A percentile compares a stretch with the other conserved stretches of the same genome.
Conservation (phyloP, 2,888 invertebrate species). For the Deroplatys truncata region DNA sequence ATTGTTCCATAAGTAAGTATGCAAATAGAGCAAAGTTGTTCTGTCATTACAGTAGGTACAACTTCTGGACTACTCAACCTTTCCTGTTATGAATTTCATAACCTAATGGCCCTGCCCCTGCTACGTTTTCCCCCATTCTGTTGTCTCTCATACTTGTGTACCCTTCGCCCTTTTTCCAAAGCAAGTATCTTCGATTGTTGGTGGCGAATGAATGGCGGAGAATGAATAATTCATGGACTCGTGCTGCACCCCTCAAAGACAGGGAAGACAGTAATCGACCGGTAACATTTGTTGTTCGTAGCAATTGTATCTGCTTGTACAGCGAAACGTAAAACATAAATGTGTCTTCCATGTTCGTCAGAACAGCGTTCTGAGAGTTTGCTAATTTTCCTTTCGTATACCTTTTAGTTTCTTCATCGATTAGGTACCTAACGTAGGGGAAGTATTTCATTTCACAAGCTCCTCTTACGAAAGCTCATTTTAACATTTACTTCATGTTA, state of each 20-base stretch:
- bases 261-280: background rate
- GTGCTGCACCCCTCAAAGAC: background rate
- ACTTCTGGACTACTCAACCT: background rate
- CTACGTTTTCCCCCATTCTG: no score
- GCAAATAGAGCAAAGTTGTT: background rate
- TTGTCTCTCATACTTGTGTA: background rate
- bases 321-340: no score
- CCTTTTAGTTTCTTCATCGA: no score
- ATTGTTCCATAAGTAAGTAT: no score
- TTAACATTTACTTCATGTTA: no score
- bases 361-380: no score
- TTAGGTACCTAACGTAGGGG: no score
- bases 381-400: rapidly evolving
- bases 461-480: no score
- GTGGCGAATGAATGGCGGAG: background rate
- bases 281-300: background rate
- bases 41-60: background rate
- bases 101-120: background rate
- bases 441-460: no score
- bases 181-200: background rate
- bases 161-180: background rate
- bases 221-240: background rate
- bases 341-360: no score
- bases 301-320: no score
- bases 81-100: background rate